Conservation (phyloP, 2,797 vertebrate genomes). For the Fundulus diaphanus region DNA sequence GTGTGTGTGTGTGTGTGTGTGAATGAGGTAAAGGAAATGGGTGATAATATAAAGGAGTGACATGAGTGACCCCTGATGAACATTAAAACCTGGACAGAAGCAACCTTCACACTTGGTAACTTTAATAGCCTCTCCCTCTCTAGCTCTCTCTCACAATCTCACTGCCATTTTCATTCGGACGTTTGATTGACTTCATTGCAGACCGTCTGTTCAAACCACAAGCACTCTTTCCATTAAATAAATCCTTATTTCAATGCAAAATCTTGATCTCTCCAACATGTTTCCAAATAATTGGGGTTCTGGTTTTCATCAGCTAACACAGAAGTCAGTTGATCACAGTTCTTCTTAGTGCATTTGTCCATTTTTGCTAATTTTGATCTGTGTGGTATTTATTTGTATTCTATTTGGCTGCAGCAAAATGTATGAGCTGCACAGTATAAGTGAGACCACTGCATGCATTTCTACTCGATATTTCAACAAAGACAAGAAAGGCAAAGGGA, state of each 20-base stretch:
- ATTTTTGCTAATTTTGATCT: neutral
- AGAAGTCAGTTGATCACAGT: neutral
- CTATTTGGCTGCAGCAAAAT: neutral
- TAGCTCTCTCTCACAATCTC: neutral
- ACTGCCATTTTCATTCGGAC: neutral
- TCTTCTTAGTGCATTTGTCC: neutral
- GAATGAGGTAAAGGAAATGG: neutral
- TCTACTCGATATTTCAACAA: neutral
- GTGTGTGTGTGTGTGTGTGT: no score
- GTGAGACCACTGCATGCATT: neutral
- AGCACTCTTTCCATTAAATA: neutral
- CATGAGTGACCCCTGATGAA: conserved; percentile 33
- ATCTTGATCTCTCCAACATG: neutral
- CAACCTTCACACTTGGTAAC: conserved; percentile 38
- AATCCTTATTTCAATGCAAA: neutral
- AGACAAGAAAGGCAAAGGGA: neutral
- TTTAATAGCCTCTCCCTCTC: neutral
- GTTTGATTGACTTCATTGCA: neutral
- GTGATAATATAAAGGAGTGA: conserved; percentile 23
- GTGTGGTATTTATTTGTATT: neutral
- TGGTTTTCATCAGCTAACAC: neutral
- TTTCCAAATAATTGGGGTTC: neutral
- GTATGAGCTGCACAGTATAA: neutral
- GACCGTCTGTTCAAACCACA: neutral
- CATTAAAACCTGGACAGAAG: conserved; percentile 16